Conservation (phyloP, 2,113 vertebrate species). For the Megaptera novaeangliae region DNA sequence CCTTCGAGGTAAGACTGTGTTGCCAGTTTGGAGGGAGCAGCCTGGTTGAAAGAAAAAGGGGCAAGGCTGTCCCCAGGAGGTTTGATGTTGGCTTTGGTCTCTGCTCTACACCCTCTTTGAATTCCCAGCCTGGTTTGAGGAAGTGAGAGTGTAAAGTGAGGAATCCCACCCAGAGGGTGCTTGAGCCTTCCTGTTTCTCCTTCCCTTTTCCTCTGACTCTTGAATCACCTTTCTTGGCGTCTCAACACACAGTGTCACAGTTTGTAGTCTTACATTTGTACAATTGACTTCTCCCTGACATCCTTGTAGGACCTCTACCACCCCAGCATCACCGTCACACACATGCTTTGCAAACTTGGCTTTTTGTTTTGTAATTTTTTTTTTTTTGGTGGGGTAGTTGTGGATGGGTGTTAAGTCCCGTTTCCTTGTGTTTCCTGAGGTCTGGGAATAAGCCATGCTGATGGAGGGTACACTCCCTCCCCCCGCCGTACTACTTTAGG, state of each 20-base stretch:
- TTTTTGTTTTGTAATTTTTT: neutral
- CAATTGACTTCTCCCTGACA: neutral
- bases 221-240: neutral
- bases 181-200: neutral
- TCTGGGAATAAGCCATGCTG: accelerated
- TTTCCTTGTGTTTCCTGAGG: neutral
- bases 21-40: neutral
- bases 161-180: neutral
- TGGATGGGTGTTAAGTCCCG: neutral
- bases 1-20: constrained; percentile 90
- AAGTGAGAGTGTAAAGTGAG: neutral
- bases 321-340: no score
- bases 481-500: accelerated
- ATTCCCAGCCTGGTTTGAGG: neutral
- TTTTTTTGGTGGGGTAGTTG: no score
- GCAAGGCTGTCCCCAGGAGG: accelerated
- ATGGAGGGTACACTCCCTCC: no score
- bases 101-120: neutral
- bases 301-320: neutral
- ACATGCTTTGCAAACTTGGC: accelerated
- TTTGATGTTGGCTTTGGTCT: neutral
- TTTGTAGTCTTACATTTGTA: neutral
- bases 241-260: accelerated
- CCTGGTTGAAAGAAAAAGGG: neutral
- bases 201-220: neutral